Conservation (phyloP, 2,113 vertebrate species). For the Oreotrochilus melanogaster region DNA sequence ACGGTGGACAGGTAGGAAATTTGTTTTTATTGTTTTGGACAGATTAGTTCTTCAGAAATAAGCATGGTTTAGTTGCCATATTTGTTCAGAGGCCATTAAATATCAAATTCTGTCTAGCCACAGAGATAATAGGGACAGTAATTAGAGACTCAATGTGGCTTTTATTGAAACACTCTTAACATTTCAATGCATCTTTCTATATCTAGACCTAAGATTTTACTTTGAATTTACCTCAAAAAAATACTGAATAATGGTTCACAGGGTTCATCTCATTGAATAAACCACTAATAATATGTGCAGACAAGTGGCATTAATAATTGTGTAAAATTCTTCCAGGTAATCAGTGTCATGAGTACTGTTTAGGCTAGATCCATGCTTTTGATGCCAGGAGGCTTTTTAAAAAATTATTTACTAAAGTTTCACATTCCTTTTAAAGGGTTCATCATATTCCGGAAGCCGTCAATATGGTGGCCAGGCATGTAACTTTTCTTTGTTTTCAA, state of each 20-base stretch:
- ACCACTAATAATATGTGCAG: not conserved
- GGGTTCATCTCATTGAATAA: not conserved
- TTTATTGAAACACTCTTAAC: not conserved
- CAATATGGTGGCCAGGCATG: conserved; percentile 64
- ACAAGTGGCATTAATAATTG: not conserved
- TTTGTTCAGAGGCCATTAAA: not conserved
- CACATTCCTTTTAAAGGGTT: not conserved
- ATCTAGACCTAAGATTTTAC: not conserved
- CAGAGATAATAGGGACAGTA: not conserved
- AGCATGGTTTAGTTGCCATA: not conserved
- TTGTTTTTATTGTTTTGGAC: not conserved
- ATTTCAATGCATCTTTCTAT: not conserved
- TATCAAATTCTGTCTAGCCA: not conserved
- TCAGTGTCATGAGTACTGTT: not conserved
- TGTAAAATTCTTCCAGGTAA: not conserved
- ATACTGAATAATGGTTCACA: not conserved
- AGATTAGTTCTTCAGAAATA: not conserved
- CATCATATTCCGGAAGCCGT: conserved; percentile 8
- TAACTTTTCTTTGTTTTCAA: not conserved
- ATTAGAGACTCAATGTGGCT: not conserved
- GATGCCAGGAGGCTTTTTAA: not conserved
- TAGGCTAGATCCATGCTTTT: not conserved
- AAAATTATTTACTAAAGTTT: not conserved
- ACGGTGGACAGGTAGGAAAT: conserved; percentile 18
- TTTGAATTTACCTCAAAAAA: not conserved